Base-by-base conservation (phyloP, 2,797 vertebrate species). In the Chelonia mydas region DNA sequence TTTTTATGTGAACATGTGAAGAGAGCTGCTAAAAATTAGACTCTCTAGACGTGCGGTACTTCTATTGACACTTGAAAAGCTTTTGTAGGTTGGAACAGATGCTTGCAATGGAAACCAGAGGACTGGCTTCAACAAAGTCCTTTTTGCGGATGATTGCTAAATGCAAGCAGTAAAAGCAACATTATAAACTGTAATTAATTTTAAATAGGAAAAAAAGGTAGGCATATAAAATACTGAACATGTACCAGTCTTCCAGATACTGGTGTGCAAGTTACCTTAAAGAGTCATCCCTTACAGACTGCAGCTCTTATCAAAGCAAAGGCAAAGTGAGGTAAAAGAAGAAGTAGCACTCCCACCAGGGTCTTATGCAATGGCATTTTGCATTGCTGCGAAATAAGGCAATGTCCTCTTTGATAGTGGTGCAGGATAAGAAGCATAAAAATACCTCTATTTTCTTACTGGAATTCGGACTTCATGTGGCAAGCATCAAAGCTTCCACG, bases 41-140 rank as follows among this genome's bases (percentile, higher is more conserved):
- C 4, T 49, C 6, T 11, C 3, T n/a, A 83, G 7, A 1, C 81
- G 54, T 51, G 5, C 1, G 28, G 2, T 74, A 15, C 53, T 78
- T 3, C 59, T 93, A 5, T 90, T 81, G 21, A 72, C 49, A 9
- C 5, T 74, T 83, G 21, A 78, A 51, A 6, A 2, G 2, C 0
- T 81, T 97, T 91, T 94, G 4, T 87, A 91, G 95, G 88, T 84
- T 87, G 87, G 87, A 94, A 41, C 53, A 92, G 88, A 79, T 91
- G 12, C 79, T 96, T 93, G 90, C 94, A 94, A 45, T 17, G 45
- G 50, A 97, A 90, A 95, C 10, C 88, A 57, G 87, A 9, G 9
- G 15, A 92, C 86, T 5, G 50, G 3, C 19, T 59, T 81, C 57
- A 41, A 37, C 76, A 77, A 88, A 87, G 93, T 94, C n/a, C 3